Percentiles rank a stretch among this genome's conserved stretches.
Evolutionary conservation across 2,888 invertebrate species (phyloP).

Genomic region (Ennomos quercinarius): DNA sequence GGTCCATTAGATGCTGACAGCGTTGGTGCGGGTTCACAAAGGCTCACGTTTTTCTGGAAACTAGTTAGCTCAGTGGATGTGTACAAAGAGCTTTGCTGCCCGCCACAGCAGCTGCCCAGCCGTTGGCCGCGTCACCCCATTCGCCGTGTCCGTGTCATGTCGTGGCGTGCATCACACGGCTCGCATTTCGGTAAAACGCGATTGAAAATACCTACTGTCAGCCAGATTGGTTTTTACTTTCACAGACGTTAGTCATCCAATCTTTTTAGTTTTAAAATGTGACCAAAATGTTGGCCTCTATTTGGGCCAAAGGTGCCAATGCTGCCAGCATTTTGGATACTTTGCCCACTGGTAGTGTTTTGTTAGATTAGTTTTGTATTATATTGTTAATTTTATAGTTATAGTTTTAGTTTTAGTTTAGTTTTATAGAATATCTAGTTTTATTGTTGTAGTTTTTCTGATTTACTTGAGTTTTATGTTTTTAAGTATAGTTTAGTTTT

Average conservation of each 20-base stretch:
- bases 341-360: too few relatives aligned
- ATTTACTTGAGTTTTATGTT: too few relatives aligned
- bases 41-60: slow-evolving; percentile 54
- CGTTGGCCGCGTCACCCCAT: too few relatives aligned
- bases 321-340: too few relatives aligned
- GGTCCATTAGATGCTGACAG: slow-evolving; percentile 19
- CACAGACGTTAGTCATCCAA: not conserved
- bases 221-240: slow-evolving; percentile 7
- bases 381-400: too few relatives aligned
- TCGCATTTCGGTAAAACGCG: slow-evolving; percentile 27
- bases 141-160: slow-evolving; percentile 37
- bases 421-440: too few relatives aligned
- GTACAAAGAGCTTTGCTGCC: slow-evolving; percentile 77
- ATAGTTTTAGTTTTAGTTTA: too few relatives aligned
- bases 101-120: slow-evolving; percentile 50
- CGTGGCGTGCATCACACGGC: slow-evolving; percentile 33
- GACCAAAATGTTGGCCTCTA: too few relatives aligned
- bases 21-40: slow-evolving; percentile 43
- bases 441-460: too few relatives aligned
- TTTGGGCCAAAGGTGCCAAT: too few relatives aligned
- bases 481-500: too few relatives aligned
- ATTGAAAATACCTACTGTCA: slow-evolving; percentile 2
- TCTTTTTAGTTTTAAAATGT: not conserved
- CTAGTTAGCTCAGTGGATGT: slow-evolving; percentile 45
- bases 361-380: too few relatives aligned